Evolutionary conservation across 2,888 invertebrate species (phyloP).

Genomic region (Theretra japonica): DNA sequence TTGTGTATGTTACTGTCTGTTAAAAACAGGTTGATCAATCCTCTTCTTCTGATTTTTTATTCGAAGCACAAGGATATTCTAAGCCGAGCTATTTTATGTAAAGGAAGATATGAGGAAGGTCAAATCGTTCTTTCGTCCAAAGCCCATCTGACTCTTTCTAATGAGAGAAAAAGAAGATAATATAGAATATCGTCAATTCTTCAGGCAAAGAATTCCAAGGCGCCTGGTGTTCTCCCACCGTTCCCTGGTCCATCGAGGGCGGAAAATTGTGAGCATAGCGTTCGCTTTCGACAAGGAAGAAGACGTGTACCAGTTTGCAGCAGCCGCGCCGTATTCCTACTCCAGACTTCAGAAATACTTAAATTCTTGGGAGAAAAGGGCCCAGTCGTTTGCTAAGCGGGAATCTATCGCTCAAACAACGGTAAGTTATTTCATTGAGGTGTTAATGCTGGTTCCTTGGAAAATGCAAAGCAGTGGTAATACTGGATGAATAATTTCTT

Average conservation of each 20-base stretch:
- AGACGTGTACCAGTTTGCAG: constrained; percentile 97
- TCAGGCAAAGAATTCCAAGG: constrained; percentile 91
- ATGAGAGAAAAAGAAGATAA: background rate
- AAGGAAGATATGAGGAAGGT: too few species aligned
- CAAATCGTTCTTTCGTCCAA: too few species aligned
- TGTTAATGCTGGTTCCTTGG: background rate
- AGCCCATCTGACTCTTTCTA: too few species aligned
- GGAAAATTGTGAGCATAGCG: constrained; percentile 96
- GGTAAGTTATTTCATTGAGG: constrained; percentile 65
- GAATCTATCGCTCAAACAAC: constrained; percentile 88
- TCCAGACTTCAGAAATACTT: constrained; percentile 94
- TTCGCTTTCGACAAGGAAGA: constrained; percentile 98
- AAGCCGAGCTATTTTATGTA: too few species aligned
- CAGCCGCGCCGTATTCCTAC: constrained; percentile 98
- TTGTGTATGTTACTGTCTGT: background rate
- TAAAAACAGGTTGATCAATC: background rate
- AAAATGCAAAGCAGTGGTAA: too few species aligned
- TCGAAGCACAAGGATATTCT: too few species aligned
- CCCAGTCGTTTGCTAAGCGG: constrained; percentile 87
- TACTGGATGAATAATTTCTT: too few species aligned
- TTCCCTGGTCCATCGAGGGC: constrained; percentile 94
- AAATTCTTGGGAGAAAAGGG: constrained; percentile 87
- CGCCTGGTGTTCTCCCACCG: constrained; percentile 96
- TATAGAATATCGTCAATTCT: constrained; percentile 28
- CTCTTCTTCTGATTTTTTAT: too few species aligned